Evolutionary conservation across 2,797 vertebrate genomes (phyloP), one percentile per base, ranked within the genome.

Genomic region (Gallirallus australis): DNA sequence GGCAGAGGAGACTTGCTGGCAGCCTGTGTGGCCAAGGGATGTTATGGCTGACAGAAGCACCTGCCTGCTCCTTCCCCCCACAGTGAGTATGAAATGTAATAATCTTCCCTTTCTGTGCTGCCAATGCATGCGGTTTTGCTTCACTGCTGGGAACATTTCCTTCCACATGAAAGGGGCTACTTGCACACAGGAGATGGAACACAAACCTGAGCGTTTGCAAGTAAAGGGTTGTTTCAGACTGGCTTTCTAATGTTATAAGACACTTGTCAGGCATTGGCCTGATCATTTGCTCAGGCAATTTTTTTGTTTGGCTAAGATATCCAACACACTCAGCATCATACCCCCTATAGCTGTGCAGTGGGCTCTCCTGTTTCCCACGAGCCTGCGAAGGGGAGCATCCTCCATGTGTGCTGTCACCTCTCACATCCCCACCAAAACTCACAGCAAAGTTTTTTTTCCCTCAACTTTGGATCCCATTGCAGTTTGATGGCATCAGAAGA

Each of bases 401-500:
- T 63, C 18, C 5, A 1, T 9, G 1, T 5, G 6, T 61, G 85
- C 69, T 24, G 11, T 33, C 71, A 25, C 9, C n/a, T 11, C 35
- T 42, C 13, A 7, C 47, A 4, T 8, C 23, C 61, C 52, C 42
- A 7, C 73, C 73, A 82, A 75, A 73, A 42, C 68, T 50, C 68
- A 28, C 7, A 0, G 78, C 61, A 54, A 85, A 96, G 42, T 86
- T 81, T 59, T 15, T 80, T 59, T 15, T 39, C 37, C 78, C 82
- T 81, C 73, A 54, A 68, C 69, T 93, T 95, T 65, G 65, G 71
- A 69, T 89, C 68, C 86, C 72, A 2, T 27, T 47, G 40, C 77
- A 39, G 72, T 54, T 72, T 24, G 92, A 95, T 94, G 95, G 93
- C 86, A 87, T 88, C 84, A 50, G 79, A 60, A 91, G 48, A 72